Conservation (phyloP, 1,140 invertebrate genomes). For the Monomorium pharaonis region DNA sequence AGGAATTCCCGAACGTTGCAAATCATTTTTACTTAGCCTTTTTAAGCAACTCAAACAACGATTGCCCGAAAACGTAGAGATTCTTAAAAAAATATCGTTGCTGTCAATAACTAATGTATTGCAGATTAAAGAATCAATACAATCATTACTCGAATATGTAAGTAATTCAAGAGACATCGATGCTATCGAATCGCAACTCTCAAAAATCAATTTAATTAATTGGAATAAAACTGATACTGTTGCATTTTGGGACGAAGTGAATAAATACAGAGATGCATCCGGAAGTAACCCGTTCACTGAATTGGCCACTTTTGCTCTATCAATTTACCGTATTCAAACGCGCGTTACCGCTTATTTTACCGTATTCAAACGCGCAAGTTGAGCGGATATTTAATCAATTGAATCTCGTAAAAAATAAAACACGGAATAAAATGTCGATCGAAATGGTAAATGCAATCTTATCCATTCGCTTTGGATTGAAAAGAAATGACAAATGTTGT, state of each 20-base stretch:
- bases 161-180: background rate
- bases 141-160: background rate
- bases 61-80: background rate
- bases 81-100: background rate
- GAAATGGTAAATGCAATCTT: background rate
- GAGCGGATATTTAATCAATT: background rate
- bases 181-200: background rate
- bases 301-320: background rate
- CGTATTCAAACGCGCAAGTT: background rate
- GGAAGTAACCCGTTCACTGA: background rate
- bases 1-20: background rate
- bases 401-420: background rate
- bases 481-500: background rate
- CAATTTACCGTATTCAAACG: background rate
- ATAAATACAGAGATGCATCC: background rate
- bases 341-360: background rate
- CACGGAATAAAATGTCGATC: background rate
- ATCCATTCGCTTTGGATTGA: background rate
- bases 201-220: constrained; percentile 3
- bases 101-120: background rate
- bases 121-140: background rate
- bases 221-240: background rate
- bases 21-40: background rate
- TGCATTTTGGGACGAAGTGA: background rate
- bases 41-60: background rate